Percentiles rank a stretch among this genome's conserved stretches.
phyloP scores from a whole-genome alignment of 2,797 vertebrate genomes.

The Nyctalus aviator region DNA sequence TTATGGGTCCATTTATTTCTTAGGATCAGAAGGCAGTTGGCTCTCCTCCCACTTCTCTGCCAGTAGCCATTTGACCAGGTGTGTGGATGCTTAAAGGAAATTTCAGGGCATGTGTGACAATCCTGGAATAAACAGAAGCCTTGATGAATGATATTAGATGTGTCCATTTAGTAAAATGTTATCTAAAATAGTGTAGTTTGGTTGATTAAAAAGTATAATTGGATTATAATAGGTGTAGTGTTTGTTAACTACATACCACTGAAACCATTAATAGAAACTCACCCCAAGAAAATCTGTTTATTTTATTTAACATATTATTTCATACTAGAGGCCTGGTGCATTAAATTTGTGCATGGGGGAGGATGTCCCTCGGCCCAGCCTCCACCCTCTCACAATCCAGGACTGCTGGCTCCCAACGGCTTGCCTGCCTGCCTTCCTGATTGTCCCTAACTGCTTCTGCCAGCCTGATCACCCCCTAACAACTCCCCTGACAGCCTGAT shows the following conservation, averaged over 20 bases:
- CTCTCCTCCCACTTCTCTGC: conserved; percentile 14
- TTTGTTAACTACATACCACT: conserved; percentile 4
- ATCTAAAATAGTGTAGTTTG: background rate
- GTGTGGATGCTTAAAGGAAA: background rate
- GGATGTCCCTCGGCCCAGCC: no score
- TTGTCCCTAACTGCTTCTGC: no score
- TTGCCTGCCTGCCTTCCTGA: no score
- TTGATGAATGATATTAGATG: conserved; percentile 28
- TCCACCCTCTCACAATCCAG: no score
- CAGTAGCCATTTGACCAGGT: background rate
- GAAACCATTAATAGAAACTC: background rate
- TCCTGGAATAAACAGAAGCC: background rate
- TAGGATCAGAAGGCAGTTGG: background rate
- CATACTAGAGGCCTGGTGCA: background rate
- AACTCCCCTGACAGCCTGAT: no score
- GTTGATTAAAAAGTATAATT: background rate
- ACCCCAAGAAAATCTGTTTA: background rate
- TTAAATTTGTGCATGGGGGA: no score
- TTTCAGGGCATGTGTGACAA: background rate
- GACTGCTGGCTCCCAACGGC: no score
- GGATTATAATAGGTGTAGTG: background rate
- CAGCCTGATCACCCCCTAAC: no score
- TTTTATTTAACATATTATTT: conserved; percentile 44
- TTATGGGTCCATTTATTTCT: conserved; percentile 12
- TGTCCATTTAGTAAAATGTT: conserved; percentile 14